Percentiles rank a stretch among this genome's conserved stretches.
Evolutionary conservation across 1,140 invertebrate species (phyloP).

Genomic region (Hyphantria cunea): DNA sequence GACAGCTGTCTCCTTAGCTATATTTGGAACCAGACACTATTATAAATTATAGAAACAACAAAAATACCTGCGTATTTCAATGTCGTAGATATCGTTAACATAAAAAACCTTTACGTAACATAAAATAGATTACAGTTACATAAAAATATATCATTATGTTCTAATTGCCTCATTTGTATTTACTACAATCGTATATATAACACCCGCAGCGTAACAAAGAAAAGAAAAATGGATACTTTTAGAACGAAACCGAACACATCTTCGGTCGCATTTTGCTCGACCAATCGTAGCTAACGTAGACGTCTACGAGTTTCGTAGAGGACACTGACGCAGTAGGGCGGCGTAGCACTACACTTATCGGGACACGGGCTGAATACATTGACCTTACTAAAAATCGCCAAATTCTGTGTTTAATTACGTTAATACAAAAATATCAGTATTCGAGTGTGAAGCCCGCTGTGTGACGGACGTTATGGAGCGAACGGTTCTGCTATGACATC

Average conservation of each 20-base stretch:
- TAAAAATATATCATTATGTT: conserved; percentile 28
- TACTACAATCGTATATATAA: conserved; percentile 27
- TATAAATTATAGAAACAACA: too few species aligned
- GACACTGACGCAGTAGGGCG: conserved; percentile 59
- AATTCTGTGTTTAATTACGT: conserved; percentile 22
- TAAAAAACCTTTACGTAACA: conserved; percentile 11
- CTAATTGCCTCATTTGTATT: conserved; percentile 37
- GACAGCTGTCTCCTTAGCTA: too few species aligned
- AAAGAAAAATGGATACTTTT: conserved; percentile 37
- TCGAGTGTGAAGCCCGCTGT: conserved; percentile 10
- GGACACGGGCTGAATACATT: conserved; percentile 45
- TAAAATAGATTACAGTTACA: conserved; percentile 14
- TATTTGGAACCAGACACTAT: too few species aligned
- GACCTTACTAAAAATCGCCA: conserved; percentile 45
- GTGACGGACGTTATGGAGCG: conserved; percentile 14
- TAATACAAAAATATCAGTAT: conserved; percentile 16
- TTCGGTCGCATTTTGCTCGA: conserved; percentile 36
- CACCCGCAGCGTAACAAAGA: conserved; percentile 30
- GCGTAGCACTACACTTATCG: conserved; percentile 55
- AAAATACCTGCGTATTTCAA: too few species aligned
- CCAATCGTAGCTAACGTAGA: conserved; percentile 61
- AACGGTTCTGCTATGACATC: conserved; percentile 34
- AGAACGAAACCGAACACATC: conserved; percentile 35
- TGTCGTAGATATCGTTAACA: too few species aligned
- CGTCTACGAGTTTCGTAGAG: conserved; percentile 69